Evolutionary conservation across 2,113 vertebrate species (phyloP), one percentile per base, ranked within the genome.

Genomic region (Platycercus adscitus): DNA sequence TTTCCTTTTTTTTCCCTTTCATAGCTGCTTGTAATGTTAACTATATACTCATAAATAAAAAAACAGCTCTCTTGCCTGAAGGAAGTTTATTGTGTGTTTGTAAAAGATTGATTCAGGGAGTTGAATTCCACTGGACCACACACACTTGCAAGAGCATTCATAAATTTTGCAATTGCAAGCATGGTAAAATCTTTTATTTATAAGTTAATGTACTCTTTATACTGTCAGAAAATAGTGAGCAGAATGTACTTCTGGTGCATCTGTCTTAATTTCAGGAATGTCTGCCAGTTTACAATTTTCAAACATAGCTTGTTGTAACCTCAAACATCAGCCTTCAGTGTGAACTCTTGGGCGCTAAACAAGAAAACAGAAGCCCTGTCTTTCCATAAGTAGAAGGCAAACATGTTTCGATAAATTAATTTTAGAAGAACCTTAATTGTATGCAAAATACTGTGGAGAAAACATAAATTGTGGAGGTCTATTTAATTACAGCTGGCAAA

Each of bases 131-230:
- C 18, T 73, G 85, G 94, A 95, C 89, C 41, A 88, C 80, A 88
- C 76, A n/a, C 1, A 28, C 69, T 93, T 88, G 46, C 46, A 87
- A 65, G 75, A 95, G 68, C 65, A 86, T 65, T 91, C 88, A 95
- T 93, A 92, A 95, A 96, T 96, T 90, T 95, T 95, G 89, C 89
- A 96, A 9, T 76, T 11, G 20, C 55, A 63, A 88, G 75, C 70
- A 41, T 83, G 68, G 55, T 80, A 91, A 88, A 87, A 96, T 95
- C 58, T 91, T 96, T 96, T 96, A 95, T 96, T 95, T 95, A 94
- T 87, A 86, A 91, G 58, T 41, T 63, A 68, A 69, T 0, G 0
- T 87, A 70, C 79, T 65, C 89, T 72, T 93, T 84, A 87, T 65
- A 41, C 44, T 91, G 66, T 93, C 83, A 96, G 84, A 93, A 93